These are phyloP conservation scores for Lasioglossum albipes DNA, from an alignment of 1,140 invertebrate species.

Conservation along the genomic window DNA sequence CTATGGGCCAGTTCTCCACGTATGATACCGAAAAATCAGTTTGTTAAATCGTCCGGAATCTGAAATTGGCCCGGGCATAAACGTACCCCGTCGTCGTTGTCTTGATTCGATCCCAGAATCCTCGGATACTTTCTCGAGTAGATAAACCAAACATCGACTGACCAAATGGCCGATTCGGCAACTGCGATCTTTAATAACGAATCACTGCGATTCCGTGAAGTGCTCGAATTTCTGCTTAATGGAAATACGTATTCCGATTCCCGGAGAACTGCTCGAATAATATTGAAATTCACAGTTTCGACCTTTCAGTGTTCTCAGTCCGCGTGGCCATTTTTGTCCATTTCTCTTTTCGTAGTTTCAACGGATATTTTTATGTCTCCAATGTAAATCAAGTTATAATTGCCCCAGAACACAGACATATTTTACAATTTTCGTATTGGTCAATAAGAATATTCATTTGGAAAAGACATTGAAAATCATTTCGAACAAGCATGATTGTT, in stretches of 20 bases:
- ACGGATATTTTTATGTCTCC: too few species aligned
- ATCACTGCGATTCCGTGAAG: background rate
- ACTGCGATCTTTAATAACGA: background rate
- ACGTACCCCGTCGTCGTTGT: too few species aligned
- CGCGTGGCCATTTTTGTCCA: too few species aligned
- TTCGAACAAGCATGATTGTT: too few species aligned
- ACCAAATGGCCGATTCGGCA: too few species aligned
- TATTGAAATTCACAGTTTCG: background rate
- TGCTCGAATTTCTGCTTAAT: background rate
- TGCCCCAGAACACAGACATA: too few species aligned
- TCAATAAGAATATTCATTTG: too few species aligned
- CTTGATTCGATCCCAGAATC: background rate
- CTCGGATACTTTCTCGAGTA: background rate
- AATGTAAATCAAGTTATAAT: too few species aligned
- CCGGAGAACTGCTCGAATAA: background rate
- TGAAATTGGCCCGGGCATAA: conserved; percentile 59
- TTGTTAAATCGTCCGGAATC: conserved; percentile 72
- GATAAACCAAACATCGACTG: background rate
- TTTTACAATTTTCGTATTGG: too few species aligned
- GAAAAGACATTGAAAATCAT: too few species aligned
- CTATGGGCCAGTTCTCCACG: conserved; percentile 19
- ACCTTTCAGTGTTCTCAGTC: too few species aligned
- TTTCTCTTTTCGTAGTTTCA: too few species aligned
- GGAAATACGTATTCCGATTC: background rate
- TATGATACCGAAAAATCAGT: conserved; percentile 42